These are phyloP conservation scores for Neria commutata DNA, from an alignment of 2,888 invertebrate genomes.

Conservation along the genomic window DNA sequence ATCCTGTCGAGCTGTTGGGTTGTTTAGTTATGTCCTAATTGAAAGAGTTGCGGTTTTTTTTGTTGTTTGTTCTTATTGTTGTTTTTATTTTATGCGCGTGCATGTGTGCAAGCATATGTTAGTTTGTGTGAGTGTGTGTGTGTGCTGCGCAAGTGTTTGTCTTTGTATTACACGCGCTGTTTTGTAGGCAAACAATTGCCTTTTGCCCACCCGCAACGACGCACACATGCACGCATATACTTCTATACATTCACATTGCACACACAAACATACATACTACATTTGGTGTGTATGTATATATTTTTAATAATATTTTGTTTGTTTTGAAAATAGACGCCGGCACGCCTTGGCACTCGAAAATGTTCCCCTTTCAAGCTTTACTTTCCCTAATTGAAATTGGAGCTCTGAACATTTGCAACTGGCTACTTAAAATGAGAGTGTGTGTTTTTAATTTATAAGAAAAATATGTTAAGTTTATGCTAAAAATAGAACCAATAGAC, in stretches of 20 bases:
- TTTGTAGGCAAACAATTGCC: conserved; percentile 52
- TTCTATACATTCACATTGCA: not conserved
- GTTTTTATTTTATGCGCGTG: conserved; percentile 40
- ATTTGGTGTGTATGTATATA: no score
- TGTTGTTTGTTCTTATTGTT: conserved; percentile 27
- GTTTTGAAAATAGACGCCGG: conserved; percentile 47
- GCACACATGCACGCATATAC: not conserved
- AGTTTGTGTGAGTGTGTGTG: conserved; percentile 5
- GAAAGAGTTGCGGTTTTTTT: conserved; percentile 4
- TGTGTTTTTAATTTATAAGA: no score
- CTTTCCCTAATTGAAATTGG: not conserved
- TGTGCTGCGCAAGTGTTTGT: conserved; percentile 40
- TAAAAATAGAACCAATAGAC: no score
- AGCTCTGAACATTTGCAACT: no score
- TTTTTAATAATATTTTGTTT: conserved; percentile 34
- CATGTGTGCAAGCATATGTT: conserved; percentile 20
- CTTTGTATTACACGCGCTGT: conserved; percentile 43
- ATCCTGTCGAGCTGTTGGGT: conserved; percentile 8
- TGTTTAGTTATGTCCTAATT: conserved; percentile 13
- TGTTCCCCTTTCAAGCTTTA: not conserved
- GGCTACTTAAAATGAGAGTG: no score
- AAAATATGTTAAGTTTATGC: no score
- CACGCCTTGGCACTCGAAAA: conserved; percentile 21
- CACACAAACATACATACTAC: not conserved
- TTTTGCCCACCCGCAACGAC: conserved; percentile 35